Percentiles rank a stretch among this genome's conserved stretches.
These are phyloP conservation scores for Colletes latitarsis DNA, from an alignment of 1,140 invertebrate species.

Conservation along the genomic window DNA sequence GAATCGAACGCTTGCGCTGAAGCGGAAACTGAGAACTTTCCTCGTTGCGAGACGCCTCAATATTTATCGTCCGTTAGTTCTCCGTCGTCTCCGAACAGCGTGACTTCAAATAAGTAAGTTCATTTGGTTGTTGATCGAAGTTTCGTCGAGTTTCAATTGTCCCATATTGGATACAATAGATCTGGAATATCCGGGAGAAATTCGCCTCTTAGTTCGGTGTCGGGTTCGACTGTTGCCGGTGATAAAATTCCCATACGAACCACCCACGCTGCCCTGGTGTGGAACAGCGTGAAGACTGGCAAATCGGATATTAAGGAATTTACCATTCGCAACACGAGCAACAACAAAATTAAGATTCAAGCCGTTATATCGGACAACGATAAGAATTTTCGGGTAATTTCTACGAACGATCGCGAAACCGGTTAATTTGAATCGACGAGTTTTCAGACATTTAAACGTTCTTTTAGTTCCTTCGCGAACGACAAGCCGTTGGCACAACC, in stretches of 20 bases:
- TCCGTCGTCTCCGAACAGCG: conserved; percentile 75
- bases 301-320: conserved; percentile 80
- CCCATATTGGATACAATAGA: conserved; percentile 49
- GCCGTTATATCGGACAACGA: conserved; percentile 74
- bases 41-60: conserved; percentile 74
- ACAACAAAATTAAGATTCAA: conserved; percentile 79
- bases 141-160: background rate
- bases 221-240: conserved; percentile 68
- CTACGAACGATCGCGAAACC: background rate
- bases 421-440: background rate
- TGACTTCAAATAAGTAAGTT: conserved; percentile 69
- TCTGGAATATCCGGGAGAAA: conserved; percentile 71
- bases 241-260: conserved; percentile 79
- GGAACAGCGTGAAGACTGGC: conserved; percentile 80
- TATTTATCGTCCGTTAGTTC: conserved; percentile 57
- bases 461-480: conserved; percentile 75
- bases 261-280: conserved; percentile 80
- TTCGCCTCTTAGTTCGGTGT: conserved; percentile 75
- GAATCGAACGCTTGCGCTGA: conserved; percentile 56
- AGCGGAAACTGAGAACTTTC: conserved; percentile 55
- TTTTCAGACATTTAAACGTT: background rate
- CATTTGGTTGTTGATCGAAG: background rate
- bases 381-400: conserved; percentile 74
- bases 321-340: conserved; percentile 80
- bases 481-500: conserved; percentile 62